Evolutionary conservation across 1,140 invertebrate species (phyloP).

Genomic region (Achroia grisella): DNA sequence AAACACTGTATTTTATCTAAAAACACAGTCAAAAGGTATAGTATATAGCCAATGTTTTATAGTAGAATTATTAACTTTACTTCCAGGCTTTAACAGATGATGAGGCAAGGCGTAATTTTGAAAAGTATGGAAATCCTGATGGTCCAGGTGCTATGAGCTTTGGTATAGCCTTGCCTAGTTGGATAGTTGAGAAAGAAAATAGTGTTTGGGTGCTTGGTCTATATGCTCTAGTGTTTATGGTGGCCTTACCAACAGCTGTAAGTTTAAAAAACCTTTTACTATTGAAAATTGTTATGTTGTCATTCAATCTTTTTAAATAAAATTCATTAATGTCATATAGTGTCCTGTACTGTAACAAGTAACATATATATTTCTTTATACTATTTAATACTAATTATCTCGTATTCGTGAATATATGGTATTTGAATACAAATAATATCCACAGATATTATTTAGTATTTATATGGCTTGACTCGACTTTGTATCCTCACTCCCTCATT

Average conservation of each 20-base stretch:
- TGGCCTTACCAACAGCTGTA: slow-evolving; percentile 92
- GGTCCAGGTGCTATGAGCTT: slow-evolving; percentile 99
- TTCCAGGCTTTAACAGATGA: slow-evolving; percentile 93
- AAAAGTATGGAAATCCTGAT: slow-evolving; percentile 99
- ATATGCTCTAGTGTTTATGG: slow-evolving; percentile 98
- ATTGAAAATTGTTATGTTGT: too few relatives aligned
- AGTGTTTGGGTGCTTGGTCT: slow-evolving; percentile 97
- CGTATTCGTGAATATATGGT: too few relatives aligned
- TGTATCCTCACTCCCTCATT: too few relatives aligned
- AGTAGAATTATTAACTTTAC: neutral
- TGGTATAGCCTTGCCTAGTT: slow-evolving; percentile 98
- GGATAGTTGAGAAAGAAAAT: slow-evolving; percentile 99
- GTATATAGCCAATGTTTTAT: too few relatives aligned
- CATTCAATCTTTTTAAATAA: too few relatives aligned
- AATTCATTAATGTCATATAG: too few relatives aligned
- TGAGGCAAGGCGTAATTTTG: slow-evolving; percentile 97
- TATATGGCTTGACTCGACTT: too few relatives aligned
- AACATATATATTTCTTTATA: too few relatives aligned
- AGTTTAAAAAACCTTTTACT: slow-evolving; percentile 33
- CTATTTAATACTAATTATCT: neutral
- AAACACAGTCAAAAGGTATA: too few relatives aligned
- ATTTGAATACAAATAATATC: too few relatives aligned
- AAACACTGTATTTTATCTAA: too few relatives aligned
- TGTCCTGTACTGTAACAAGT: neutral
- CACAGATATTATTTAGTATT: too few relatives aligned